phyloP scores from a whole-genome alignment of 2,797 vertebrate species.

The Brachyalestes nurse region DNA sequence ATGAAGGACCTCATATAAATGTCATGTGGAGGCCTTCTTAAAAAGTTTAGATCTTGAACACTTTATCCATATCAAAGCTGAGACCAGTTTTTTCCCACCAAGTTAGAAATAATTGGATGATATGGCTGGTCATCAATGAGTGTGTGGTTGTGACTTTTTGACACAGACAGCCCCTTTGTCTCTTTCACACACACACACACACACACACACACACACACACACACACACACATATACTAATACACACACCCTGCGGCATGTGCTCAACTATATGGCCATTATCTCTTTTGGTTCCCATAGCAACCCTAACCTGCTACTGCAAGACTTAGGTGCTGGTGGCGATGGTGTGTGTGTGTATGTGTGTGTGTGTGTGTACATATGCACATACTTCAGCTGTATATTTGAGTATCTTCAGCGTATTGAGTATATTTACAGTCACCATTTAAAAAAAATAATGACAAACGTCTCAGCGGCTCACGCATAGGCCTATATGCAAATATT shows the following conservation, averaged over 20 bases:
- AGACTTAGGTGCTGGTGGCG: constrained; percentile 62
- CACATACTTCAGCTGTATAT: constrained; percentile 20
- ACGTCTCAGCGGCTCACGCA: neutral
- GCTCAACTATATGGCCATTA: constrained; percentile 78
- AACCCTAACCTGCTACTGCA: constrained; percentile 74
- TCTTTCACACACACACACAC: constrained; percentile 32
- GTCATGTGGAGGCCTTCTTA: neutral
- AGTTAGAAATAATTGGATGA: constrained; percentile 33
- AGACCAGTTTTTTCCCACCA: neutral
- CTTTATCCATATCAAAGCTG: constrained; percentile 15
- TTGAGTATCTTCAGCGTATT: constrained; percentile 6
- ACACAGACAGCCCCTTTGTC: constrained; percentile 39
- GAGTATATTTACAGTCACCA: constrained; percentile 33
- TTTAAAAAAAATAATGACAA: constrained; percentile 42
- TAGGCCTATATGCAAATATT: neutral
- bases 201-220: constrained; percentile 38
- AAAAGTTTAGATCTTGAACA: neutral
- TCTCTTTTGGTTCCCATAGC: constrained; percentile 80
- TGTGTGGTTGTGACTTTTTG: constrained; percentile 42
- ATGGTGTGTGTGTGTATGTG: constrained; percentile 43
- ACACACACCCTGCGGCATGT: constrained; percentile 72
- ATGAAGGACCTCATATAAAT: neutral
- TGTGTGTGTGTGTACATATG: constrained; percentile 10
- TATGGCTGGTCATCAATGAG: constrained; percentile 28
- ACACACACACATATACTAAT: constrained; percentile 27